Evolutionary conservation across 2,113 vertebrate genomes (phyloP).

Genomic region (Gyps fulvus): DNA sequence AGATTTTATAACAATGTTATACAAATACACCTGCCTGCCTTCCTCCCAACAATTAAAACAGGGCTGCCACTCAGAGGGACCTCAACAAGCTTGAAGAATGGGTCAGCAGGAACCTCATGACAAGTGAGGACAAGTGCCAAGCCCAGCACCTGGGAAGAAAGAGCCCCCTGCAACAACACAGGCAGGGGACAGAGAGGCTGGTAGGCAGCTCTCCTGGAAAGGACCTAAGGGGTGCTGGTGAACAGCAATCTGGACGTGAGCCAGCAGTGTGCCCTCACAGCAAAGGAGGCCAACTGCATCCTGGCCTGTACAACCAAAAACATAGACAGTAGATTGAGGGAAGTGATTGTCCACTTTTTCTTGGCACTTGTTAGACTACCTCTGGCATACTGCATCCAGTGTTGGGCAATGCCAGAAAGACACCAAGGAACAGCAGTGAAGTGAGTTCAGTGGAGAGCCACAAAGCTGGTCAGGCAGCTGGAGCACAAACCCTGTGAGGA

Average conservation of each 20-base stretch:
- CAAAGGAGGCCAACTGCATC: not conserved
- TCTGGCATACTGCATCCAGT: not conserved
- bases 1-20: not conserved
- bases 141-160: not conserved
- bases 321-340: not conserved
- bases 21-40: not conserved
- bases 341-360: not conserved
- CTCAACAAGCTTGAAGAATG: not conserved
- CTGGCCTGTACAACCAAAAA: not conserved
- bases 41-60: not conserved
- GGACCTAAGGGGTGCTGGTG: not conserved
- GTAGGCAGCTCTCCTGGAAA: not conserved
- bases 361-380: not conserved
- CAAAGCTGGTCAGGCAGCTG: not conserved
- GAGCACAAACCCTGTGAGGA: not conserved
- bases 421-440: not conserved
- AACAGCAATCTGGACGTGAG: not conserved
- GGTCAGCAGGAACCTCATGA: not conserved
- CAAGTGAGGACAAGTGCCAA: not conserved
- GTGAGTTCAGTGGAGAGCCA: not conserved
- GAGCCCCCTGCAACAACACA: not conserved
- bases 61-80: not conserved
- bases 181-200: not conserved
- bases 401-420: not conserved
- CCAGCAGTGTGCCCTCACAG: not conserved